Base-by-base conservation (phyloP, 2,888 invertebrate species). In the Plusia festucae region DNA sequence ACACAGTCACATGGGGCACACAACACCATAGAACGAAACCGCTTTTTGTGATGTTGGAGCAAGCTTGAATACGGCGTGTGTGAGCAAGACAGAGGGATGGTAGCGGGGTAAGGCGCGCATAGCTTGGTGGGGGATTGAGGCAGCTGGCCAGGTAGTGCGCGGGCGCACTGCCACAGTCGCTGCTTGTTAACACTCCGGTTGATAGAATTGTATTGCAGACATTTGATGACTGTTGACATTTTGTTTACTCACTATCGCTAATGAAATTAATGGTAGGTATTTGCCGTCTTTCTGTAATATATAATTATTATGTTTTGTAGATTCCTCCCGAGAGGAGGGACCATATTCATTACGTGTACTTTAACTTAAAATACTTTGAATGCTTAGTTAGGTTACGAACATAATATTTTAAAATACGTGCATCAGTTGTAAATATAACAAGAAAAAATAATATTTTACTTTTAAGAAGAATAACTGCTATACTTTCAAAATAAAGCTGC, bases 141-240 rank as follows among this genome's bases (percentile, higher is more conserved):
- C 95, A 94, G 94, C 94, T 94, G 95, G 92, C 90, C 92, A 93
- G 93, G 94, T 93, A 94, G 93, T 91, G 90, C 87, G 87, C 89
- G 80, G 88, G 90, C 92, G 90, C 90, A 88, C 86, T 90, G 92
- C 91, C 87, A 88, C 87, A 91, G 90, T 91, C 93, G 87, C 87
- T 88, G 92, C 93, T 93, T 93, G 92, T 94, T 93, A 93, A 91
- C 93, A 91, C 93, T 90, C 85, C 82, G 83, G 89, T 84, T 90
- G 88, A 91, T 90, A 88, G 85, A 91, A 92, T 89, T 88, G 86
- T 90, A 87, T 89, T 90, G 89, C 89, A 84, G 85, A 88, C 85
- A 78, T 87, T 88, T 88, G 83, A 88, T 85, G 85, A 88, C 85
- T 86, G 85, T 86, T 87, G 86, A 85, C 84, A 85, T 85, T 87